A percentile compares a stretch with the other conserved stretches of the same genome.
Conservation (phyloP, 2,797 vertebrate species). For the Pygocentrus nattereri region DNA sequence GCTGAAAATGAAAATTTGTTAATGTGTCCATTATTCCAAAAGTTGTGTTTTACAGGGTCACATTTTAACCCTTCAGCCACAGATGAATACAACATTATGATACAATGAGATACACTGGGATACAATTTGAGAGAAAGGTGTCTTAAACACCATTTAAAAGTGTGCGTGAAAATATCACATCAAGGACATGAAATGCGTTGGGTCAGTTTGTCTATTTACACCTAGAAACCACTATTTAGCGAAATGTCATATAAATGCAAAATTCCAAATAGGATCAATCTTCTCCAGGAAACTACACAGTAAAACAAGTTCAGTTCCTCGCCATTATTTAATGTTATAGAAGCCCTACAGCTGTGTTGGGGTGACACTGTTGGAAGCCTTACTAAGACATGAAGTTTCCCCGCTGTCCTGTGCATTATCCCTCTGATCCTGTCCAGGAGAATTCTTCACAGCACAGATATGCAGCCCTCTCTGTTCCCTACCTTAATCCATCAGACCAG, state of each 20-base stretch:
- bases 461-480: not conserved
- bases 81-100: too few species aligned
- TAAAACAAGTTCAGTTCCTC: not conserved
- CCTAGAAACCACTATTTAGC: not conserved
- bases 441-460: not conserved
- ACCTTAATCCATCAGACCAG: constrained; percentile 9
- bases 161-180: too few species aligned
- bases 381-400: constrained; percentile 4
- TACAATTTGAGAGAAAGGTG: too few species aligned
- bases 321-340: not conserved
- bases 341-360: not conserved
- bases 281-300: not conserved
- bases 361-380: not conserved
- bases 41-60: too few species aligned
- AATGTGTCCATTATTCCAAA: too few species aligned
- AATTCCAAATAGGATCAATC: not conserved
- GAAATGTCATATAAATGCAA: constrained; percentile 3
- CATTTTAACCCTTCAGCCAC: too few species aligned
- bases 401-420: constrained; percentile 12
- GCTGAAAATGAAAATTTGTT: too few species aligned
- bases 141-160: too few species aligned
- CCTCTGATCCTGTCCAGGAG: not conserved
- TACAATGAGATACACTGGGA: too few species aligned
- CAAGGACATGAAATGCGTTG: too few species aligned
- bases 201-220: not conserved